Base-by-base conservation (phyloP, 1,140 invertebrate genomes). In the Meloidogyne floridensis region DNA sequence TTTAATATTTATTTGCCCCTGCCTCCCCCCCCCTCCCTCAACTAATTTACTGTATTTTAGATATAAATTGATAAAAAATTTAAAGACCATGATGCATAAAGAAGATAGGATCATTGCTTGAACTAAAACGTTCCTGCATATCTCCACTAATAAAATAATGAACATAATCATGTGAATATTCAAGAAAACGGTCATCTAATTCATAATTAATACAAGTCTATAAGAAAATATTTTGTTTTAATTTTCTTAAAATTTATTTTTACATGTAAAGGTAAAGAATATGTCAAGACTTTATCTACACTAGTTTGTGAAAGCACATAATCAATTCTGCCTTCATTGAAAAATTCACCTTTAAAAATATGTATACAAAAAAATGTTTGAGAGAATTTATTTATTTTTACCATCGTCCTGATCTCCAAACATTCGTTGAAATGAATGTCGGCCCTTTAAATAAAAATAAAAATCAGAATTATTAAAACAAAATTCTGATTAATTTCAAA, bases 21-120 rank as follows among this genome's bases (percentile, higher is more conserved):
- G 20, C 20, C 20, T 20, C 20, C 20, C 20, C 20, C 20, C 20
- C 20, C 20, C 20, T 20, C 20, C 20, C 20, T 20, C 20, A 20
- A 20, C 20, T 20, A 20, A 20, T 20, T 20, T 20, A 20, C 20
- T 20, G 20, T 20, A 20, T 20, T 20, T 20, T 20, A 20, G 20
- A 20, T 20, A 20, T 20, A 20, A 20, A 20, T 20, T 20, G 20
- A 20, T 20, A 80, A 69, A 72, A 87, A 82, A 91, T 91, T 15
- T 91, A 85, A 84, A 90, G 20, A 20, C 86, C 83, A 75, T 89
- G 88, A 73, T 89, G 89, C 59, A 89, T 73, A 74, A 89, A 89
- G 80, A 89, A 89, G 72, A 89, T 77, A 2, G 88, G 88, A 81
- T 92, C 91, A 80, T 90, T 91, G 47, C 90, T 86, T 20, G 83